Base-by-base conservation (phyloP, 92 coral and sea anemone genomes). In the Zoanthus gigantus region DNA sequence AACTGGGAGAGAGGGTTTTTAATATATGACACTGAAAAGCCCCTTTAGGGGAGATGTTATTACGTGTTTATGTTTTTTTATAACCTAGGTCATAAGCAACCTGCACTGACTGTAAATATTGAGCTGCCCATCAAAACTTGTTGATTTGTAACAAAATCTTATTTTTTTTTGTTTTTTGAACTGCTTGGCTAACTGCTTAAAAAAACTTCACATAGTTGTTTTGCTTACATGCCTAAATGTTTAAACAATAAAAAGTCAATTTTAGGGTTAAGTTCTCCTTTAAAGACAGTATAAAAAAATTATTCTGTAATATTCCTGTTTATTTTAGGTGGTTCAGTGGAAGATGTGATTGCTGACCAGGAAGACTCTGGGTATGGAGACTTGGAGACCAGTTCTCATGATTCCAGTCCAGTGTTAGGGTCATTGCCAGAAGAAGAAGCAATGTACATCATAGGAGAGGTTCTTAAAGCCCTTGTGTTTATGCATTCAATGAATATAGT, bases 321-420 rank as follows among this genome's bases (percentile, higher is more conserved):
- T 30, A 30, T 48, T 34, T 11, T 34, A 96, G 98, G 95, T 30
- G 97, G 98, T 15, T 96, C 95, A 34, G 88, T 96, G 4, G 92
- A 88, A 34, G 90, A 90, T 30, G 74, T 86, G 48, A 68, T 93
- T 32, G 61, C 87, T 5, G 17, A 73, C 12, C 81, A 76, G 18
- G 78, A 31, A 37, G 83, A 74, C 30, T 4, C 23, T 81, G 85
- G 85, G 18, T 81, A 81, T 65, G 63, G 61, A 1, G 45, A 74
- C 18, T 81, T 74, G 4, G 85, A 81, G 46, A n/a, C 85, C 7
- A 65, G 85, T 31, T 81, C 85, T 45, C 61, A 66, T 46, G 45
- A 66, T 11, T 6, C 71, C 9, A 15, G 34, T 18, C 65, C 6
- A 28, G 63, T 44, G 17, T 34, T 63, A 3, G 87, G 93, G 11